phyloP scores from a whole-genome alignment of 2,888 invertebrate species.

The Papilio demoleus region DNA sequence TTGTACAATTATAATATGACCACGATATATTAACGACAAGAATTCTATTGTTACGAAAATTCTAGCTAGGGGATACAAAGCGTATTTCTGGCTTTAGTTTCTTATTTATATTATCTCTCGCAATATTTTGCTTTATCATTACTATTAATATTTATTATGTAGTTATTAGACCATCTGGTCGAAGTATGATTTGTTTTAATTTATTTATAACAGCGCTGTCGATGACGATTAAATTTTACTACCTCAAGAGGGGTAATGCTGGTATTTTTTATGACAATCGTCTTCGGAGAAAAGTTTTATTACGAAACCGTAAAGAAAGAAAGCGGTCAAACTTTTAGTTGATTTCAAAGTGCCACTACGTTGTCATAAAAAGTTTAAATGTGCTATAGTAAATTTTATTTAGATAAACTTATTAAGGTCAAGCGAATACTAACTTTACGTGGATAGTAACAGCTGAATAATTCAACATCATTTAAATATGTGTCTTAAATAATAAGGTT shows the following conservation, averaged over 20 bases:
- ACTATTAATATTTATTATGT: too few species aligned
- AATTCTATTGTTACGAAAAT: too few species aligned
- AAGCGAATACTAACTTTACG: background rate
- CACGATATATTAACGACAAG: too few species aligned
- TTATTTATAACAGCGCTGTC: conserved; percentile 41
- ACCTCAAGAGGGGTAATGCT: conserved; percentile 44
- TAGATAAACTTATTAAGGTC: conserved; percentile 14
- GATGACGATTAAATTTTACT: conserved; percentile 45
- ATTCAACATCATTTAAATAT: too few species aligned
- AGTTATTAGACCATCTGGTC: conserved; percentile 9
- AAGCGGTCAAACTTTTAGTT: conserved; percentile 41
- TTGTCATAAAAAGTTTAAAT: conserved; percentile 38
- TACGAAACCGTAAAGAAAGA: conserved; percentile 37
- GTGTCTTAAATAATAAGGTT: too few species aligned
- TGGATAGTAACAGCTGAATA: too few species aligned
- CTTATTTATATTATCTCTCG: too few species aligned
- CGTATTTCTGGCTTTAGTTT: too few species aligned
- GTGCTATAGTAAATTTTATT: conserved; percentile 29
- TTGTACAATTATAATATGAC: too few species aligned
- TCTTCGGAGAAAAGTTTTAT: conserved; percentile 38
- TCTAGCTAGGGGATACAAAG: too few species aligned
- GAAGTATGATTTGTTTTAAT: conserved; percentile 37
- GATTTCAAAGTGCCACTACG: conserved; percentile 40
- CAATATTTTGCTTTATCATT: too few species aligned
- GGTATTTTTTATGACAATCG: conserved; percentile 48